These are phyloP conservation scores for Tenodera sinensis DNA, from an alignment of 2,888 invertebrate species.

Conservation along the genomic window DNA sequence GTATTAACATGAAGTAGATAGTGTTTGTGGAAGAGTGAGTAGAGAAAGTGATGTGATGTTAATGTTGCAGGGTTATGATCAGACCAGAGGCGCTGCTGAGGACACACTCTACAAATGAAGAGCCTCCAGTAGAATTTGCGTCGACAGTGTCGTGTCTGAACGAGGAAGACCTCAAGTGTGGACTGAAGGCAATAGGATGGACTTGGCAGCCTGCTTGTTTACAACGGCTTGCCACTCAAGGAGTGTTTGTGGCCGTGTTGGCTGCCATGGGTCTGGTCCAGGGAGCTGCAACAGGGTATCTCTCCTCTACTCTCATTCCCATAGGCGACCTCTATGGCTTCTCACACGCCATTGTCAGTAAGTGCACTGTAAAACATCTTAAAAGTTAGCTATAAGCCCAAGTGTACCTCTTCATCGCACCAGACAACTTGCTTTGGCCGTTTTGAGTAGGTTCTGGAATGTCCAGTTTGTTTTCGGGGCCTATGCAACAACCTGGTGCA, in stretches of 20 bases:
- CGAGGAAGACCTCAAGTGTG: background rate
- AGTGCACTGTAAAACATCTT: background rate
- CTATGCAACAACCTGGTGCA: too few species aligned
- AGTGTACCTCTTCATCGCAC: too few species aligned
- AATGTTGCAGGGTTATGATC: background rate
- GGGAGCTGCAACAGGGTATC: slow-evolving; percentile 49
- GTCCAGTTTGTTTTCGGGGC: too few species aligned
- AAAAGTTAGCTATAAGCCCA: too few species aligned
- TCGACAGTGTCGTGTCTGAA: background rate
- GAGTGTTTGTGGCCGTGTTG: slow-evolving; percentile 47
- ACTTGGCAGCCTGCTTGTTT: slow-evolving; percentile 47
- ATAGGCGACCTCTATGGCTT: slow-evolving; percentile 49
- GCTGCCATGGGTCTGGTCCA: slow-evolving; percentile 45
- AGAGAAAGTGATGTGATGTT: too few species aligned
- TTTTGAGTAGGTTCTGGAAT: too few species aligned
- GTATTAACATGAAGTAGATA: too few species aligned
- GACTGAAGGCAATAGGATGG: background rate
- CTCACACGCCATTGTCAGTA: slow-evolving; percentile 41
- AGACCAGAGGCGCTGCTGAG: background rate
- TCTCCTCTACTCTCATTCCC: slow-evolving; percentile 50
- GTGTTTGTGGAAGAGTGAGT: too few species aligned
- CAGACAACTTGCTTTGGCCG: too few species aligned
- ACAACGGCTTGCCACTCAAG: slow-evolving; percentile 48
- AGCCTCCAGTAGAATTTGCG: slow-evolving; percentile 34
- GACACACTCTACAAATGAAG: background rate